phyloP scores from a whole-genome alignment of 2,113 vertebrate genomes.

The Smithornis capensis region DNA sequence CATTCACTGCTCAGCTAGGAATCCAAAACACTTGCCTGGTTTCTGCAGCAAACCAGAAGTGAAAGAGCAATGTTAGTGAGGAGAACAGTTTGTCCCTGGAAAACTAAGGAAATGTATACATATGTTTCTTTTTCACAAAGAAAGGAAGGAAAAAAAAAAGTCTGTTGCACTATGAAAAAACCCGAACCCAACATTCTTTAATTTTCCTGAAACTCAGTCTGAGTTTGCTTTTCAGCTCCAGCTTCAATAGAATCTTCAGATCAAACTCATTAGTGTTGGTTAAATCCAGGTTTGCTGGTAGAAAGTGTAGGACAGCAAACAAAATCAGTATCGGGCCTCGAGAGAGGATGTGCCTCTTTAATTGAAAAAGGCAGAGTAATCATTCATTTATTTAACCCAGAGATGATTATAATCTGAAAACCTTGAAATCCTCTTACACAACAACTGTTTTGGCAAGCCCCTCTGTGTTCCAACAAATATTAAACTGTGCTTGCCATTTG shows the following conservation, averaged over 20 bases:
- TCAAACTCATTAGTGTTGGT: neutral
- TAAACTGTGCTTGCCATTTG: constrained; percentile 81
- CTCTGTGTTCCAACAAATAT: constrained; percentile 76
- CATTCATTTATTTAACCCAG: constrained; percentile 76
- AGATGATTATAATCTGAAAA: constrained; percentile 66
- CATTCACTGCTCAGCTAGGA: neutral
- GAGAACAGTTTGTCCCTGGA: neutral
- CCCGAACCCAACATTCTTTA: neutral
- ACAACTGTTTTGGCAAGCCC: constrained; percentile 79
- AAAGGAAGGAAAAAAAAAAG: neutral
- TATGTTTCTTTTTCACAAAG: neutral
- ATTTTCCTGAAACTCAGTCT: neutral
- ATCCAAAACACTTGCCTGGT: neutral
- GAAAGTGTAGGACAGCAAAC: constrained; percentile 19
- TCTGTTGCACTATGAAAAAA: neutral
- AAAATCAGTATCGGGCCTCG: constrained; percentile 20
- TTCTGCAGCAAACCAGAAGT: neutral
- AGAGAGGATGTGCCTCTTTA: constrained; percentile 54
- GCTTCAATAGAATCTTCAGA: neutral
- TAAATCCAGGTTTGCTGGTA: constrained; percentile 24
- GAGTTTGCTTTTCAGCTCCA: constrained; percentile 5
- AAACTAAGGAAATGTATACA: neutral
- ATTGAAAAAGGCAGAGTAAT: constrained; percentile 63
- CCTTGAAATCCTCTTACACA: constrained; percentile 76
- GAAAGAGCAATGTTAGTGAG: neutral